Evolutionary conservation across 2,888 invertebrate species (phyloP).

Genomic region (Agrypnus murinus): DNA sequence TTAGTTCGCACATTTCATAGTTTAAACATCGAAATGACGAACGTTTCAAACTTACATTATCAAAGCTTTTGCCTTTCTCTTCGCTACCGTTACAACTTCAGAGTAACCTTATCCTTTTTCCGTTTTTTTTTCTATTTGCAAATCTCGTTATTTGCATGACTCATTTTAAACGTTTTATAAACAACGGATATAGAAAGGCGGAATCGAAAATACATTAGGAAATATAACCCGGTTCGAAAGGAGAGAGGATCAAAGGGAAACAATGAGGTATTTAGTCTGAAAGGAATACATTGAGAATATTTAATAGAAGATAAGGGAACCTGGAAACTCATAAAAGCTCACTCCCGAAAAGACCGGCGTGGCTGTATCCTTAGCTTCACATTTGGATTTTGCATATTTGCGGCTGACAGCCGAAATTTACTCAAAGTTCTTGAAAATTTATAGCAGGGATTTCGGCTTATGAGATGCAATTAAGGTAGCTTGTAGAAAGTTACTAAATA

Average conservation of each 20-base stretch:
- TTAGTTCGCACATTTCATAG: background rate
- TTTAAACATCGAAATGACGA: background rate
- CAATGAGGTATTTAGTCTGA: conserved; percentile 45
- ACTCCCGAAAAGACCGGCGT: background rate
- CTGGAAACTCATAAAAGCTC: conserved; percentile 29
- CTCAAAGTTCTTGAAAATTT: conserved; percentile 28
- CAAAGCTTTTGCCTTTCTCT: background rate
- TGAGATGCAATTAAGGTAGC: conserved; percentile 33
- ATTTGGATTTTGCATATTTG: conserved; percentile 21
- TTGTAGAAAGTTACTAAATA: conserved; percentile 29
- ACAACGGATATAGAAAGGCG: conserved; percentile 15
- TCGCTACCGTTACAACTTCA: background rate
- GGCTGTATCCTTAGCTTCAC: conserved; percentile 6
- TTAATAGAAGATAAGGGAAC: conserved; percentile 43
- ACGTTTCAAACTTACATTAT: background rate
- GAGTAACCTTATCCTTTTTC: background rate
- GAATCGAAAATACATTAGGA: conserved; percentile 44
- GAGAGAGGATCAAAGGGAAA: conserved; percentile 47
- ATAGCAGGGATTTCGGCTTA: conserved; percentile 29
- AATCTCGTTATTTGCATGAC: conserved; percentile 9
- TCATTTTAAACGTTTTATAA: conserved; percentile 10
- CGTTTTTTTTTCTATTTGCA: background rate
- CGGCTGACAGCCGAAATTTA: conserved; percentile 29
- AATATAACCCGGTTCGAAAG: conserved; percentile 31
- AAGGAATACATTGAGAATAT: conserved; percentile 46